Evolutionary conservation across 2,113 vertebrate species (phyloP), one percentile per base, ranked within the genome.

Genomic region (Tetrao urogallus): DNA sequence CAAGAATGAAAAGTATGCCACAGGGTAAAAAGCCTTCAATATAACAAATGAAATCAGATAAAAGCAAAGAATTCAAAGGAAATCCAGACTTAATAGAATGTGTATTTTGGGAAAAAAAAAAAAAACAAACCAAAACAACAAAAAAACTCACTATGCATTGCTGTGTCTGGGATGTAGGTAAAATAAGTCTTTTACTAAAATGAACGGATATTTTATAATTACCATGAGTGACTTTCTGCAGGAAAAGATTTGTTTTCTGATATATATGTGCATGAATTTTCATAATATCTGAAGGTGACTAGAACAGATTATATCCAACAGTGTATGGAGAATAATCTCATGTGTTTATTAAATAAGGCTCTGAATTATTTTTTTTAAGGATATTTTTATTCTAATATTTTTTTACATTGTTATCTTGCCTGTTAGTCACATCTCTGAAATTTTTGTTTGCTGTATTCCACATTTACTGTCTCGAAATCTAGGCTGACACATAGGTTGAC

Each of bases 1-100:
- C 52, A 91, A 97, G 96, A 98, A 93, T 95, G 93, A 91, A 95
- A 88, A 96, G 98, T 97, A 88, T 56, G 96, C 97, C 97, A 83
- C 63, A 79, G 98, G 97, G 96, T 82, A 91, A 96, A 97, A 97
- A 97, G 95, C 97, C 95, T 63, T 34, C 56, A 91, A 70, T 89
- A 36, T 78, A 90, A 87, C 89, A 97, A 95, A 86, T 93, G 54
- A 95, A 96, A 92, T 96, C 91, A 90, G 58, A 85, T 70, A 88
- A 74, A 96, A 97, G 97, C 94, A 91, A 80, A 97, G 61, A 82
- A 72, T 48, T 95, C 47, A 95, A 93, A 95, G 92, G 66, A 92
- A 94, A 94, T 75, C 81, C 79, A 89, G 76, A 79, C 82, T 70
- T 91, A 84, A 73, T 72, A 92, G 79, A 88, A 95, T 82, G 34